Evolutionary conservation across 2,888 invertebrate genomes (phyloP).

Genomic region (Elmis aenea): DNA sequence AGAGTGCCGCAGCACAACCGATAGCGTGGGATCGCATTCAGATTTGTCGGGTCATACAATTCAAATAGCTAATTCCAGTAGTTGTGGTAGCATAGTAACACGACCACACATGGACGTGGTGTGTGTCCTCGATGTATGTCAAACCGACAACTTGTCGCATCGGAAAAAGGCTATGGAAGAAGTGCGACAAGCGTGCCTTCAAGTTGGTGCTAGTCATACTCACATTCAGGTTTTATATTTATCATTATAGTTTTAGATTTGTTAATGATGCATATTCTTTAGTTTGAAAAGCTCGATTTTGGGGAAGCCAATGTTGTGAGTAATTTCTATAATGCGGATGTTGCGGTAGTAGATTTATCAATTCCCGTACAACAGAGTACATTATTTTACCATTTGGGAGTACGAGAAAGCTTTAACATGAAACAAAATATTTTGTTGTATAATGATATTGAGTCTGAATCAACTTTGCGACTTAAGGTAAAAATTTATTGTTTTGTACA

Average conservation of each 20-base stretch:
- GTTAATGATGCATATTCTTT: constrained; percentile 36
- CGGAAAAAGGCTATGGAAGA: constrained; percentile 81
- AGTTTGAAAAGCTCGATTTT: constrained; percentile 97
- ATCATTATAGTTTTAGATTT: constrained; percentile 6
- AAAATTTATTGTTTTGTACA: constrained; percentile 18
- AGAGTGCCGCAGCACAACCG: constrained; percentile 51
- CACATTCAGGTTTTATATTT: constrained; percentile 65
- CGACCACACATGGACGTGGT: constrained; percentile 81
- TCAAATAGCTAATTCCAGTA: constrained; percentile 34
- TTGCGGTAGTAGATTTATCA: constrained; percentile 92
- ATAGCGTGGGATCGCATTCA: constrained; percentile 59
- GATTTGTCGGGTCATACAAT: constrained; percentile 54
- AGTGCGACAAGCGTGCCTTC: constrained; percentile 71
- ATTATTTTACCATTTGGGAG: constrained; percentile 93
- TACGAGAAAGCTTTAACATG: constrained; percentile 96
- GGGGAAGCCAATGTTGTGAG: constrained; percentile 94
- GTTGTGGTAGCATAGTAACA: constrained; percentile 37
- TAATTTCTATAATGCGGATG: constrained; percentile 97
- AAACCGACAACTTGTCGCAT: constrained; percentile 63
- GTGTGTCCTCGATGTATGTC: constrained; percentile 74
- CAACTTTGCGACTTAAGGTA: constrained; percentile 85
- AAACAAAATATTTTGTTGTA: constrained; percentile 86
- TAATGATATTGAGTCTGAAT: constrained; percentile 85
- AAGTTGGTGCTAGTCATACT: constrained; percentile 75
- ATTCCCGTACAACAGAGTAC: constrained; percentile 89